Conservation (phyloP, 2,113 vertebrate genomes). For the Melanerpes formicivorus region DNA sequence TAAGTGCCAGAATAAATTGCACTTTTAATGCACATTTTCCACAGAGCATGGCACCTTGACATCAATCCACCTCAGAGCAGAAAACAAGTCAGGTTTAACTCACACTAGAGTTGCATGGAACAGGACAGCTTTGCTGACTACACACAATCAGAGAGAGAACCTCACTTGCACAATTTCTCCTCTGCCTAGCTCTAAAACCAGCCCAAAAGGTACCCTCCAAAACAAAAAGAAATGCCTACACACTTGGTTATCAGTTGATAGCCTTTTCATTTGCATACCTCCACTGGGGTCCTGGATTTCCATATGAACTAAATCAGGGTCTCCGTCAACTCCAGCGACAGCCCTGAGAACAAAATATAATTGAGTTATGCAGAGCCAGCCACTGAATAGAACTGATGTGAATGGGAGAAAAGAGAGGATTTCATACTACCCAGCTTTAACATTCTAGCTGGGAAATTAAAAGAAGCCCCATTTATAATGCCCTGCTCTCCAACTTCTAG, state of each 20-base stretch:
- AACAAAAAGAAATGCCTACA: neutral
- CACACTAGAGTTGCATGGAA: neutral
- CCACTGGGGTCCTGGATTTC: constrained; percentile 91
- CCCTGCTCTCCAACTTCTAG: neutral
- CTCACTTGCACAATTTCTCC: neutral
- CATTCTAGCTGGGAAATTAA: neutral
- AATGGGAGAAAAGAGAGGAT: neutral
- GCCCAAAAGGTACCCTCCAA: neutral
- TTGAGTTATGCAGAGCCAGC: constrained; percentile 10
- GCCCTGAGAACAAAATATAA: constrained; percentile 82
- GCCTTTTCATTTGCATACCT: constrained; percentile 78
- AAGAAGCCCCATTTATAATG: neutral
- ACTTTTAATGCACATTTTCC: constrained; percentile 43
- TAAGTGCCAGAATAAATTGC: constrained; percentile 47
- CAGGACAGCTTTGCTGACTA: neutral
- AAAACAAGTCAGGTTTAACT: constrained; percentile 34
- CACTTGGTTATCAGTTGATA: neutral
- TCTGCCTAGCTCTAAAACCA: neutral
- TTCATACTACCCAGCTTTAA: neutral
- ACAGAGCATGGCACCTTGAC: neutral
- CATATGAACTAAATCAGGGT: constrained; percentile 93
- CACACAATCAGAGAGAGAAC: neutral
- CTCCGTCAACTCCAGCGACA: constrained; percentile 86
- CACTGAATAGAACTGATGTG: constrained; percentile 13
- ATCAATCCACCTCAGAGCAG: neutral